A percentile compares a stretch with the other conserved stretches of the same genome.
Evolutionary conservation across 1,140 invertebrate species (phyloP).

Genomic region (Macrobrachium nipponense): DNA sequence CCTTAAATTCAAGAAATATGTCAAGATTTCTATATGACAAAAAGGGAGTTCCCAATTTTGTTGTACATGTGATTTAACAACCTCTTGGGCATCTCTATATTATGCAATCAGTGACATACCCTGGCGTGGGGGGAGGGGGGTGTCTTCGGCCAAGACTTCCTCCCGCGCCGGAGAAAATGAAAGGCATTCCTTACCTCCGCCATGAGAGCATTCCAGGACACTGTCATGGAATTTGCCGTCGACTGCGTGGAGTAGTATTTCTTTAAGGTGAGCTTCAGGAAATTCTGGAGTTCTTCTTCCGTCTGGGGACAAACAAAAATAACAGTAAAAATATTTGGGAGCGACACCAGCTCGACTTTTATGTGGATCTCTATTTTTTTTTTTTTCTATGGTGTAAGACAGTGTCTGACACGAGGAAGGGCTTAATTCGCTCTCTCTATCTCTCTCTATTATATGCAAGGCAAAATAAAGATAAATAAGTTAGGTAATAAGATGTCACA

Average conservation of each 20-base stretch:
- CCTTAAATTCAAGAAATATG: too few species aligned
- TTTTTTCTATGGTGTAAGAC: too few species aligned
- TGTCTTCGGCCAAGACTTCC: neutral
- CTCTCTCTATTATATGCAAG: too few species aligned
- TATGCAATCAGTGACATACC: neutral
- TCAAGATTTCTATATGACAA: too few species aligned
- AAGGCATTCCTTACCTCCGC: conserved; percentile 68
- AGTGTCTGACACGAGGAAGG: too few species aligned
- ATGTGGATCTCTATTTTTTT: too few species aligned
- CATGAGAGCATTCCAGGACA: conserved; percentile 79
- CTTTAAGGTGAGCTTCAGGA: conserved; percentile 70
- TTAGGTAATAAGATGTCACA: too few species aligned
- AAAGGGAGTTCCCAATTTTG: too few species aligned
- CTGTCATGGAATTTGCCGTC: conserved; percentile 70
- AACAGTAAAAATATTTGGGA: neutral
- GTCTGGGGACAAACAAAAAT: conserved; percentile 67
- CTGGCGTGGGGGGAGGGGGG: neutral
- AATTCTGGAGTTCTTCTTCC: conserved; percentile 71
- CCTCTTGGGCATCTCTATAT: too few species aligned
- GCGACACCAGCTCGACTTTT: neutral
- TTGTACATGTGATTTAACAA: too few species aligned
- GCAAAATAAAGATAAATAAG: too few species aligned
- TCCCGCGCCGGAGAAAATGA: neutral
- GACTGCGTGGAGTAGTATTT: conserved; percentile 66
- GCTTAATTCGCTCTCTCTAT: too few species aligned